phyloP scores from a whole-genome alignment of 2,888 invertebrate species.

The Troides aeacus region DNA sequence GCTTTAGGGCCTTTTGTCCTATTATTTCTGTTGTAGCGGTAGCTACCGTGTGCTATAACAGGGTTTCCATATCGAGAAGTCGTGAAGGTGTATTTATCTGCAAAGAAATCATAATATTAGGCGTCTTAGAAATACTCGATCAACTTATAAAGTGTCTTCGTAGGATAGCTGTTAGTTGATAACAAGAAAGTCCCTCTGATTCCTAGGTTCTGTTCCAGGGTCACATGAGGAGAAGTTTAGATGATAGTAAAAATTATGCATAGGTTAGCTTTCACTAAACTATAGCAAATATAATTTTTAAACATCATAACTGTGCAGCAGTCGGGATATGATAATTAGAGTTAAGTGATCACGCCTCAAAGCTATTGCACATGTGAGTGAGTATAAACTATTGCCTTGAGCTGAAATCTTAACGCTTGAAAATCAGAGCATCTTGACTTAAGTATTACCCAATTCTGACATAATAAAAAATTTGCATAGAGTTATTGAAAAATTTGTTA shows the following conservation, averaged over 20 bases:
- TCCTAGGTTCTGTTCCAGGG: no score
- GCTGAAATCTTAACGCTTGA: neutral
- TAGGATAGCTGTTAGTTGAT: no score
- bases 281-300: no score
- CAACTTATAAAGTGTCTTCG: neutral
- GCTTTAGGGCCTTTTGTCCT: conserved; percentile 35
- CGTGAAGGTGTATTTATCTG: conserved; percentile 17
- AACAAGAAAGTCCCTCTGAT: no score
- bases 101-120: conserved; percentile 1
- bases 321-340: no score
- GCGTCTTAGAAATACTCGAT: neutral
- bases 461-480: neutral
- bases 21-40: conserved; percentile 40
- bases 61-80: conserved; percentile 40
- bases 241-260: no score
- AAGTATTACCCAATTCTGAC: neutral
- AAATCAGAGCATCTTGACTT: neutral
- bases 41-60: conserved; percentile 37
- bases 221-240: no score
- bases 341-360: no score
- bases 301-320: no score
- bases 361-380: no score
- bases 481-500: neutral
- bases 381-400: no score
- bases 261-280: no score